Conservation (phyloP, 2,113 vertebrate genomes). For the Nothocercus nigrocapillus region DNA sequence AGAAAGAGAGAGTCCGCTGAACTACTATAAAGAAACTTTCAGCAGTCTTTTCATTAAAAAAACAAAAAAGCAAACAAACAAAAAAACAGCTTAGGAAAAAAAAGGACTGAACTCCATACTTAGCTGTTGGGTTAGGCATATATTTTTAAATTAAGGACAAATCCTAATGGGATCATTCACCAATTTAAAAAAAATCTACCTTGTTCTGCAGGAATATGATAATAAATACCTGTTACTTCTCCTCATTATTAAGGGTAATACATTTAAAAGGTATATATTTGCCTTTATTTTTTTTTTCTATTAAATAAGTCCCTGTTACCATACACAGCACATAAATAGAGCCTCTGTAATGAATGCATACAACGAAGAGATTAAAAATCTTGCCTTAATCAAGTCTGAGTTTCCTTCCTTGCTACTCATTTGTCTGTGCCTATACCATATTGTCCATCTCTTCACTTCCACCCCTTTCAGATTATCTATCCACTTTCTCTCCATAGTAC, state of each 20-base stretch:
- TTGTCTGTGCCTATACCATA: neutral
- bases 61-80: neutral
- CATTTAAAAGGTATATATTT: neutral
- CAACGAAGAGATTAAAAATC: neutral
- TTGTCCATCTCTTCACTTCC: neutral
- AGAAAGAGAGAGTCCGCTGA: neutral
- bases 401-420: neutral
- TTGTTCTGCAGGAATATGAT: neutral
- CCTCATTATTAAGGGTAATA: neutral
- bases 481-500: neutral
- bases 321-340: neutral
- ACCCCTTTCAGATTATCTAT: neutral
- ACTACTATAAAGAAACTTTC: neutral
- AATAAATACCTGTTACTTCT: neutral
- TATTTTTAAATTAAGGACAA: neutral
- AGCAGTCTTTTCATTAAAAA: neutral
- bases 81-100: neutral
- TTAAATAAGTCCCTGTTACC: neutral
- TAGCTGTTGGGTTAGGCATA: neutral
- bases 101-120: neutral
- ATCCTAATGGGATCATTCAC: neutral
- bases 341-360: neutral
- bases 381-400: neutral
- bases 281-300: slow-evolving; percentile 6
- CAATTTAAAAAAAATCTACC: neutral